Evolutionary conservation across 2,888 invertebrate genomes (phyloP).

Genomic region (Limnephilus auricula): DNA sequence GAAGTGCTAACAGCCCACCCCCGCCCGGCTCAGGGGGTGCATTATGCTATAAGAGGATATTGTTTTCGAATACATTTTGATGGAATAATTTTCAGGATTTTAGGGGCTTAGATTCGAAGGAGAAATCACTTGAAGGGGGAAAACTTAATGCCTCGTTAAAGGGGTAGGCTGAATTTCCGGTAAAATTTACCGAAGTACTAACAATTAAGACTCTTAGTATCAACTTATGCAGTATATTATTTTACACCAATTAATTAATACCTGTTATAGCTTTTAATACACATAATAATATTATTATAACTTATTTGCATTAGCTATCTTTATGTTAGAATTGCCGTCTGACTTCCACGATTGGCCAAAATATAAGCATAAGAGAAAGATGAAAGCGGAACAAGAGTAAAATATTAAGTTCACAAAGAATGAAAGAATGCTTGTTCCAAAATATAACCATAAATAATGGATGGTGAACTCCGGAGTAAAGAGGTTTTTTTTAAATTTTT

Average conservation of each 20-base stretch:
- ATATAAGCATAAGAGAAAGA: too few species aligned
- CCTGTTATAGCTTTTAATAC: too few species aligned
- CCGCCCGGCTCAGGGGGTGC: neutral
- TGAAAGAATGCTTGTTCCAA: too few species aligned
- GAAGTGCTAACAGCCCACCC: neutral
- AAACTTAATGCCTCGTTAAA: constrained; percentile 24
- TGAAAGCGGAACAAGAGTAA: too few species aligned
- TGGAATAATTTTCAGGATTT: constrained; percentile 34
- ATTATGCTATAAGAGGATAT: neutral
- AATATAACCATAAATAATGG: too few species aligned
- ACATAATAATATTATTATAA: too few species aligned
- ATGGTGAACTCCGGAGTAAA: too few species aligned
- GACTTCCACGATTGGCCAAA: too few species aligned
- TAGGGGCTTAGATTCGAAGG: neutral
- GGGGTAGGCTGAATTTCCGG: neutral
- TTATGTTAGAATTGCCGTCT: too few species aligned
- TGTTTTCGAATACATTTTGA: constrained; percentile 24
- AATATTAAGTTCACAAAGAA: too few species aligned
- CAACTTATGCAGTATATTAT: neutral
- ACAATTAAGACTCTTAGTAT: neutral
- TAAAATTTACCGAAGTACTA: neutral
- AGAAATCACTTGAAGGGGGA: constrained; percentile 11
- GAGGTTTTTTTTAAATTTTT: too few species aligned
- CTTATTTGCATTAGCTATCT: too few species aligned
- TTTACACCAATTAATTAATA: neutral